A percentile compares a stretch with the other conserved stretches of the same genome.
Evolutionary conservation across 2,113 vertebrate species (phyloP).

Genomic region (Hydropotes inermis): DNA sequence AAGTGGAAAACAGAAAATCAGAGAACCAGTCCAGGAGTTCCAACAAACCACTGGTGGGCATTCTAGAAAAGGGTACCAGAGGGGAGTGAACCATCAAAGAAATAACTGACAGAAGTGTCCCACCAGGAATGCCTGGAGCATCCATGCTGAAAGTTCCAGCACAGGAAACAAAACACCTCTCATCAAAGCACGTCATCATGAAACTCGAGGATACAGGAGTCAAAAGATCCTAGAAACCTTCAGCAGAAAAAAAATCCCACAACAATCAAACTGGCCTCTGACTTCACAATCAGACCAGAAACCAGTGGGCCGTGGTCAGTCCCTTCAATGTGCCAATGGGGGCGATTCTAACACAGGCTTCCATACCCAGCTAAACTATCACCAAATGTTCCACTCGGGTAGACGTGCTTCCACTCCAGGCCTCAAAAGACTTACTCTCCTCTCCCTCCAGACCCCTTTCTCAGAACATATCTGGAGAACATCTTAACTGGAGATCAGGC

Average conservation of each 20-base stretch:
- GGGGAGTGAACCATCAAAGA: background rate
- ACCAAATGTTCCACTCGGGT: fast-evolving
- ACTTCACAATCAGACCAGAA: background rate
- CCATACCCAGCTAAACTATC: background rate
- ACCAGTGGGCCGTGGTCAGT: background rate
- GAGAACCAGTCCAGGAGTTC: background rate
- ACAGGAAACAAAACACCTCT: no score
- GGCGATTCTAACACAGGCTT: background rate
- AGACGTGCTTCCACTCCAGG: background rate
- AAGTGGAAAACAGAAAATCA: background rate
- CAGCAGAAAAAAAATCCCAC: background rate
- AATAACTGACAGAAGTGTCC: background rate
- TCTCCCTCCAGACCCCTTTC: background rate
- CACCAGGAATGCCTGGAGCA: fast-evolving
- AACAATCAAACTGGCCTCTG: background rate
- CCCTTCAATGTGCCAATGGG: background rate
- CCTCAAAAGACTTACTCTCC: no score
- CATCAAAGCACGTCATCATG: background rate
- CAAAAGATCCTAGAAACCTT: background rate
- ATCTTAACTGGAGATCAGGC: background rate
- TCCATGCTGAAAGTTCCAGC: background rate
- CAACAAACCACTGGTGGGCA: background rate
- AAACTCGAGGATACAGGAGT: background rate
- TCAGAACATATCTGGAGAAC: background rate
- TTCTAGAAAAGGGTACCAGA: background rate